Evolutionary conservation across 2,888 invertebrate species (phyloP), one percentile per base, ranked within the genome.

Genomic region (Tenthredo amoena): DNA sequence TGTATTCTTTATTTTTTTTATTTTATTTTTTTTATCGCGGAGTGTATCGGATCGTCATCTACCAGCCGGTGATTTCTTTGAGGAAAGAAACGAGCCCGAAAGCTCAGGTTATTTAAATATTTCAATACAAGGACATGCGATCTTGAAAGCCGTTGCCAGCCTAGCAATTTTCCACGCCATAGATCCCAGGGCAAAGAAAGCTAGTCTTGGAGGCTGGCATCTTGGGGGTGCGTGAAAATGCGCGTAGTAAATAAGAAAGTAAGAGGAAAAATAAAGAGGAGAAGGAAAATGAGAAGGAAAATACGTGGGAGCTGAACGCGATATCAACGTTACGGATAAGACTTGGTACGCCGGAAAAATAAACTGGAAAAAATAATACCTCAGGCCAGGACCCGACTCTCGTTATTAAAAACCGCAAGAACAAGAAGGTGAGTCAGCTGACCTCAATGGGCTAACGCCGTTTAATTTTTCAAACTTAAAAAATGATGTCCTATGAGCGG

Each of bases 161-260:
- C 86, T 84, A 37, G 88, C 88, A 89, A 89, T 89, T 89, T 89
- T 89, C 88, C 88, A 86, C 86, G 82, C 87, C 88, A 88, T 89
- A 86, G 87, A 86, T 85, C 74, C 1, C 83, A 81, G 62, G 62
- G 37, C 37, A 37, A 50, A 40, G 40, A 62, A 81, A 62, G 40
- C 81, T n/a, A 58, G 79, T 58, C 55, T 34, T 18, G 31, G 10
- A 55, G 9, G 37, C 37, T 37, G 21, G 62, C 12, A 37, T 81
- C 58, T 21, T 26, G 40, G 31, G 72, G 72, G 62, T 62, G 81
- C 81, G 81, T 40, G 40, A 58, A 58, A 81, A 62, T 81, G 81
- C 81, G 81, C 37, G 81, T 81, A 62, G 77, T 55, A 81, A 85
- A 86, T 74, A 79, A 81, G 86, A 84, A 84, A 86, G 87, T 87